These are phyloP conservation scores for Carposina sasakii DNA, from an alignment of 1,140 invertebrate species.

Conservation along the genomic window DNA sequence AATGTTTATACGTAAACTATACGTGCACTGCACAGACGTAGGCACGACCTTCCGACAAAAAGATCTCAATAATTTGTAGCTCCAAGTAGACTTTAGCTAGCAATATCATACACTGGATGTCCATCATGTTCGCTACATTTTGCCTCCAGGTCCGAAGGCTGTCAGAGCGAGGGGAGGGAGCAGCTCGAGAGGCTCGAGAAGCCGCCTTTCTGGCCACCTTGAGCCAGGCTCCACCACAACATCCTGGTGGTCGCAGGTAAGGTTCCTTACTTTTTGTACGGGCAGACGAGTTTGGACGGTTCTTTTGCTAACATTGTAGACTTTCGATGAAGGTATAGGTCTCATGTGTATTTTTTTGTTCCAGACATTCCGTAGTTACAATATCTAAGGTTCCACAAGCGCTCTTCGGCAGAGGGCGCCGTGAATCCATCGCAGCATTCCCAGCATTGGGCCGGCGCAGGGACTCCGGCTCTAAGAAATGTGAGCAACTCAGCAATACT, in stretches of 20 bases:
- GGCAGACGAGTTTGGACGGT: no score
- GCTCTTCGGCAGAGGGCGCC: slow-evolving; percentile 81
- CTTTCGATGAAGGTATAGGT: no score
- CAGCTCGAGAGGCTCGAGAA: slow-evolving; percentile 79
- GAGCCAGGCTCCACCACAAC: slow-evolving; percentile 79
- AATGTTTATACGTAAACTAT: no score
- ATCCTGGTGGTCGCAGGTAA: slow-evolving; percentile 78
- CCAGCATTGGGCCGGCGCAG: slow-evolving; percentile 67
- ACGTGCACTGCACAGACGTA: no score
- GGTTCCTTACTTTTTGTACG: no score
- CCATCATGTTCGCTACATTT: no score
- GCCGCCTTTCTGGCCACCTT: slow-evolving; percentile 86
- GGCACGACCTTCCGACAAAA: no score
- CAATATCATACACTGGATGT: no score
- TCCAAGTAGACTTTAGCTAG: no score
- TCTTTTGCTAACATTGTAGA: no score
- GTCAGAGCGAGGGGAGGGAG: slow-evolving; percentile 83
- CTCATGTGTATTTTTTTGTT: no score
- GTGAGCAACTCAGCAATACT: slow-evolving; percentile 27
- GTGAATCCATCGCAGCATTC: slow-evolving; percentile 86
- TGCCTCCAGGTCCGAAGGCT: slow-evolving; percentile 77
- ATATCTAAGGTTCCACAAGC: slow-evolving; percentile 84
- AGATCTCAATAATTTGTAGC: no score
- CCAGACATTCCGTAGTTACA: slow-evolving; percentile 86
- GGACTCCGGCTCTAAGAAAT: slow-evolving; percentile 59